Conservation (phyloP, 30 jellyfish, hydroid and myxozoan species). For the Phacellophora camtschatica region DNA sequence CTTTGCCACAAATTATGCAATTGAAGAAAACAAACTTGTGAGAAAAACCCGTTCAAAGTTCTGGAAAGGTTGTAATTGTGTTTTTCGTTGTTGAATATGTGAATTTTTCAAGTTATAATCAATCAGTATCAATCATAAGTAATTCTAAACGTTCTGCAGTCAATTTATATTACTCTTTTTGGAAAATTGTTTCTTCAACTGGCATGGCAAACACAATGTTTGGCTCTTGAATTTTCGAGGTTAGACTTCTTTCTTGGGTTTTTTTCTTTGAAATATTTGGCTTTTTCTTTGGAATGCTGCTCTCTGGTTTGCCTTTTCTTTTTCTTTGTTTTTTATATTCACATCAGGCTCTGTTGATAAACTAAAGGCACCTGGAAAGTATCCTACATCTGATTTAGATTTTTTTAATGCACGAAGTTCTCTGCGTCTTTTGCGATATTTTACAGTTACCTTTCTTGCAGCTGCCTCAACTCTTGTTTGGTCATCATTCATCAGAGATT, state of each 20-base stretch:
- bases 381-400: neutral
- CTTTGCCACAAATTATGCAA: neutral
- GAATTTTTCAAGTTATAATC: no score
- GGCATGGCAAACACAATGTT: neutral
- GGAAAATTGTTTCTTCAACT: neutral
- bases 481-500: neutral
- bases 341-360: no score
- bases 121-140: no score
- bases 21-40: neutral
- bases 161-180: no score
- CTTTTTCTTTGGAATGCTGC: neutral
- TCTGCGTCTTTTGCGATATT: conserved; percentile 14
- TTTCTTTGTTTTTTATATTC: neutral
- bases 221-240: no score
- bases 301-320: neutral
- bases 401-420: neutral
- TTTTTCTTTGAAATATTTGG: neutral
- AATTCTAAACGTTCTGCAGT: no score
- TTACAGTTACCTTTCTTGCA: neutral
- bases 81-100: no score
- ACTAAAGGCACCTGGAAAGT: neutral
- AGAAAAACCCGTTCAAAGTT: neutral
- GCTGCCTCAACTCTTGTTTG: neutral
- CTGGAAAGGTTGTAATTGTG: no score
- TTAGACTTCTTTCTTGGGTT: neutral